These are phyloP conservation scores for Sturnus vulgaris DNA, from an alignment of 2,113 vertebrate genomes.

Conservation along the genomic window DNA sequence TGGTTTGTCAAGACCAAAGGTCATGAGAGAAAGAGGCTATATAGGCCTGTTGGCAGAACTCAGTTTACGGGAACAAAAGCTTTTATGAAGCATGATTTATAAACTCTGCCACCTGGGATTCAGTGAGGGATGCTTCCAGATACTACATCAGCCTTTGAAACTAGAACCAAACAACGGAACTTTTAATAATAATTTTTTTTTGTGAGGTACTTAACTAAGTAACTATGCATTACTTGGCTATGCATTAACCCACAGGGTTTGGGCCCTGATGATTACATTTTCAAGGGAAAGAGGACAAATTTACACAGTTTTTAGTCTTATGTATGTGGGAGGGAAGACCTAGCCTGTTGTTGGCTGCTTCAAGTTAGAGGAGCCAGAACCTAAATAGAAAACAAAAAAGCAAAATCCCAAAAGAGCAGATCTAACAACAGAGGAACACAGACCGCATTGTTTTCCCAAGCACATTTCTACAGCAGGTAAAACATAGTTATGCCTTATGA, in stretches of 20 bases:
- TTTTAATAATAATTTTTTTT: background rate
- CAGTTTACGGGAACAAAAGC: background rate
- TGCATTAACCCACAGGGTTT: background rate
- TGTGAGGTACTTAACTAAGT: background rate
- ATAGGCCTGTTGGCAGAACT: background rate
- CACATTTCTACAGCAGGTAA: background rate
- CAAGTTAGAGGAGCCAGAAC: background rate
- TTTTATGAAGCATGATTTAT: background rate
- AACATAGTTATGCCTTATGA: background rate
- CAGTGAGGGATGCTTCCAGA: background rate
- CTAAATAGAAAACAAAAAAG: background rate
- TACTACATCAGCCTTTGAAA: background rate
- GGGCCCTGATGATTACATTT: background rate
- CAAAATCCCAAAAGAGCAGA: background rate
- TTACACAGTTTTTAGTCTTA: background rate
- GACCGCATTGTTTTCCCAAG: background rate
- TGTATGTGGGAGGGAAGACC: background rate
- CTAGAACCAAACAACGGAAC: background rate
- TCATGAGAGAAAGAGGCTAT: background rate
- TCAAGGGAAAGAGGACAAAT: background rate
- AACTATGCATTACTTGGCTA: background rate
- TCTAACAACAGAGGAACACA: background rate
- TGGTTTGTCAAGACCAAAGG: background rate
- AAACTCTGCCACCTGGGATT: background rate
- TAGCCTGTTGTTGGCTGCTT: background rate